Base-by-base conservation (phyloP, 2,888 invertebrate genomes). In the Drosophila quinaria region DNA sequence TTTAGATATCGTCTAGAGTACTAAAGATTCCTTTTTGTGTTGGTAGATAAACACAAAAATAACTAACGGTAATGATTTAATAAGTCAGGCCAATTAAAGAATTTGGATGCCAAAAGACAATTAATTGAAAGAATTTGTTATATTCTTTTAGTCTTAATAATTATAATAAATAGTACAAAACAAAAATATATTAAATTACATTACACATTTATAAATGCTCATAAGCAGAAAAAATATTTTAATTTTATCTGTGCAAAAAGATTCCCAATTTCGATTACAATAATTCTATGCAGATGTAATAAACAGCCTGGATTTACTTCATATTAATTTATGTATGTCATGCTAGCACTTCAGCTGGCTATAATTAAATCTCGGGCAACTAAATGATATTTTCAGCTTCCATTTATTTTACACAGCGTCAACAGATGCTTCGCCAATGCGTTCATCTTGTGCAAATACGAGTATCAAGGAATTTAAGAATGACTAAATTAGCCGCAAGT, bases 381-480 rank as follows among this genome's bases (percentile, higher is more conserved):
- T 58, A 47, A 58, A 58, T 58, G 58, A 58, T 58, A 58, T 58
- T 58, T 58, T 58, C 58, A 58, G 58, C 46, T 58, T 58, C 58
- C 46, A 58, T 58, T 58, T 58, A 58, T 58, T 58, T 58, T 58
- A 58, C 58, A 58, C 37, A 47, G 46, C 46, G 58, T 58, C 46
- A 58, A 58, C 58, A 47, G 47, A 58, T 58, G 58, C 58, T 58
- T 47, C 35, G 58, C 46, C 58, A 29, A 58, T 47, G 37, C 58
- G 37, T 29, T 13, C 35, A 58, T 47, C 58, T 58, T 47, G 46
- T 47, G 58, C 58, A 58, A 46, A 58, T 47, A 56, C 55, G 15
- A 44, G 55, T 35, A 29, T 58, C 35, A 58, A 58, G 58, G 58
- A 58, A 58, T 58, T 58, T 58, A 6, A 31, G n/a, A 42, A 19